These are phyloP conservation scores for Procambarus virginalis DNA, from an alignment of 1,140 invertebrate genomes.

Conservation along the genomic window DNA sequence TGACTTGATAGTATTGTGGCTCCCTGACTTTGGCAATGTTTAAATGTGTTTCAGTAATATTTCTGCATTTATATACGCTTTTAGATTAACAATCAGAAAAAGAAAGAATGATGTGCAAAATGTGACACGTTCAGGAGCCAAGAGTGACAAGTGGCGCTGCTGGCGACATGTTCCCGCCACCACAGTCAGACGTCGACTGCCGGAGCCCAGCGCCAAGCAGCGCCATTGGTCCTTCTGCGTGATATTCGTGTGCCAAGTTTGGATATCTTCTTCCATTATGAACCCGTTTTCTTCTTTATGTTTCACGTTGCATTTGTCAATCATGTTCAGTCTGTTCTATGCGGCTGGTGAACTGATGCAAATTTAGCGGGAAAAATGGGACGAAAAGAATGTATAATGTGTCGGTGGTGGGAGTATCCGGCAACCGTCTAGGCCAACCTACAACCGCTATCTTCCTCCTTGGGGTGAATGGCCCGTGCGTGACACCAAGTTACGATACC, in stretches of 20 bases:
- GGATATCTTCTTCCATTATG: not conserved
- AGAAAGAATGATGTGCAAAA: too few relatives aligned
- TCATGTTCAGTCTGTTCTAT: not conserved
- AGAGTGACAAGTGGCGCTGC: too few relatives aligned
- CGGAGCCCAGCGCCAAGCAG: not conserved
- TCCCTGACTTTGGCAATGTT: too few relatives aligned
- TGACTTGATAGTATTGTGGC: too few relatives aligned
- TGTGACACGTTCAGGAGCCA: too few relatives aligned
- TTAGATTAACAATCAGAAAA: too few relatives aligned
- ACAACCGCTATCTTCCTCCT: conserved; percentile 64
- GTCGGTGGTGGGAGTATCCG: not conserved
- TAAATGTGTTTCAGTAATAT: too few relatives aligned
- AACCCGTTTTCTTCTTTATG: not conserved
- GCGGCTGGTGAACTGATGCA: too few relatives aligned
- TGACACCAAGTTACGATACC: conserved; percentile 33
- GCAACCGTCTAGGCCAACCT: not conserved
- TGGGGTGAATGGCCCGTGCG: conserved; percentile 63
- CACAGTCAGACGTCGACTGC: not conserved
- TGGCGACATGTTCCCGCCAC: not conserved
- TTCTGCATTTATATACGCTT: too few relatives aligned
- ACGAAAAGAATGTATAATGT: not conserved
- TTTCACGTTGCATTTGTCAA: not conserved
- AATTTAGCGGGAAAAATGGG: not conserved
- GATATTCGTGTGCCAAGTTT: not conserved
- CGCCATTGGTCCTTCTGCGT: not conserved